Evolutionary conservation across 1,140 invertebrate genomes (phyloP), one percentile per base, ranked within the genome.

Genomic region (Subanguina moxae): DNA sequence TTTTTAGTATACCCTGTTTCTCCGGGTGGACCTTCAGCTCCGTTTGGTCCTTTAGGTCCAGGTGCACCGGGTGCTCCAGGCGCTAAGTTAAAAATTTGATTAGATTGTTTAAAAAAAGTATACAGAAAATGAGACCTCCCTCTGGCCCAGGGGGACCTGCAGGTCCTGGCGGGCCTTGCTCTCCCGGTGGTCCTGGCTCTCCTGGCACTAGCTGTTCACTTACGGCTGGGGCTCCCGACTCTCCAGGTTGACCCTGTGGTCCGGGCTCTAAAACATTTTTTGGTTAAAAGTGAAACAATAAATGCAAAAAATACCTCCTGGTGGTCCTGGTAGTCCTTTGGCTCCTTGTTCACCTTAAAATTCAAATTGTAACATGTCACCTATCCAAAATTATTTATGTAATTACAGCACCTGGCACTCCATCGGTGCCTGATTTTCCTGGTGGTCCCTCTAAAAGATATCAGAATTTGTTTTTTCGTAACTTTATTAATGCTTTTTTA

Each of bases 21-120:
- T 67, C 75, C 75, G 21, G 76, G 67, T 59, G 76, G 67, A 69
- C 77, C 71, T 58, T 77, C 71, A 19, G 71, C 45, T 71, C 71
- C 71, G n/a, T 38, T 56, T 19, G 62, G 62, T 64, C 62, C 68
- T 62, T 70, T 70, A 9, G 68, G 68, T 17, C 68, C 68, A 23
- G 61, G 17, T 1, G 67, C 59, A n/a, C 67, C 67, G n/a, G 67
- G 67, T 21, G 42, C 43, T 52, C 67, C 67, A 19, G 67, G 43
- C 15, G 67, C 42, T 38, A 3, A 21, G 27, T n/a, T 5, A 21
- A 8, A 30, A 25, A 11, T n/a, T 45, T 52, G 28, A 25, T 32
- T 61, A 25, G 28, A 32, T 25, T 32, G 5, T 61, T 61, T 61
- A 7, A 61, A 61, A 8, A 21, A 7, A 21, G 13, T 5, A 8